Evolutionary conservation across 2,888 invertebrate genomes (phyloP).

Genomic region (Stramonita haemastoma): DNA sequence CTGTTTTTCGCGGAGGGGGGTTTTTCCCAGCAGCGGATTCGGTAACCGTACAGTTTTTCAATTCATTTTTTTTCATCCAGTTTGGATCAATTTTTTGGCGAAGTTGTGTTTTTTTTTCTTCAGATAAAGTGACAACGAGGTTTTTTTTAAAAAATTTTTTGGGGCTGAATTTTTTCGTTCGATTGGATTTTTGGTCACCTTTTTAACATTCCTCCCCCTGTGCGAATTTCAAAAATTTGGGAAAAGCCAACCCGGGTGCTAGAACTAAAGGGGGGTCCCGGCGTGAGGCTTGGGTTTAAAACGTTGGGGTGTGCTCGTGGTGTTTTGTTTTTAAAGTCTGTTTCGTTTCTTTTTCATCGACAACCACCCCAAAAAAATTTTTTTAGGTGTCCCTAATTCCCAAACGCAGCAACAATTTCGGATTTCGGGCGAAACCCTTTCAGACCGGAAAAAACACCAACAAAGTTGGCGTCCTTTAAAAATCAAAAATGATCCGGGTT

Average conservation of each 20-base stretch:
- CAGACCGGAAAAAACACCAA: neutral
- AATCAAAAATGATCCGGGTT: neutral
- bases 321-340: neutral
- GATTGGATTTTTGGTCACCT: neutral
- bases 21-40: neutral
- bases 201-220: neutral
- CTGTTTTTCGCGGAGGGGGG: neutral
- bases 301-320: neutral
- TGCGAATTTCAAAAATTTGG: conserved; percentile 17
- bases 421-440: neutral
- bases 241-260: conserved; percentile 4
- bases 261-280: neutral
- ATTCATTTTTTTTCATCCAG: neutral
- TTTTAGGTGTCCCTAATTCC: neutral
- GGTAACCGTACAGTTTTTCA: neutral
- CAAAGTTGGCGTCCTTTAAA: neutral
- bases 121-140: neutral
- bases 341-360: neutral
- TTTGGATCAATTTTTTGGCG: neutral
- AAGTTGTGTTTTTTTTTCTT: neutral
- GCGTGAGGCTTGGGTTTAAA: neutral
- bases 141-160: neutral
- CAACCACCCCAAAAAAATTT: neutral
- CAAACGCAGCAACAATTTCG: neutral
- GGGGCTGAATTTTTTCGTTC: neutral